A percentile compares a stretch with the other conserved stretches of the same genome.
Conservation (phyloP, 2,797 vertebrate species). For the Pseudochaenichthys georgianus region DNA sequence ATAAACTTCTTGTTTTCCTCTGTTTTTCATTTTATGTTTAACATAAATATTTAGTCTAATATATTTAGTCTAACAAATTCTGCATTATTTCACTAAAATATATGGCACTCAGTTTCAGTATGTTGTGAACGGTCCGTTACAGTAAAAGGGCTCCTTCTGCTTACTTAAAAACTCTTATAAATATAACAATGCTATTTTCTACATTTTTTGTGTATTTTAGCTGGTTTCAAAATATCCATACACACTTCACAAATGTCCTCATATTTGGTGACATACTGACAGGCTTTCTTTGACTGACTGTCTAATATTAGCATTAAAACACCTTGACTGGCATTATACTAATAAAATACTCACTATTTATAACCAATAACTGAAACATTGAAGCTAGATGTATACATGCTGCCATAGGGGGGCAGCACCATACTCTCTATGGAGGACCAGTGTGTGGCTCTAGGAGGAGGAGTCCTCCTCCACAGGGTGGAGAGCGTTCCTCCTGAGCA, state of each 20-base stretch:
- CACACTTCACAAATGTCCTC: constrained; percentile 5
- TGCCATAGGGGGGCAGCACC: constrained; percentile 56
- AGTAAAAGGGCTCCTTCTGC: constrained; percentile 11
- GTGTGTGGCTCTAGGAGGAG: constrained; percentile 71
- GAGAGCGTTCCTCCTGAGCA: constrained; percentile 82
- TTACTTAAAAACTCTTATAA: neutral
- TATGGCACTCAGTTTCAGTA: constrained; percentile 2
- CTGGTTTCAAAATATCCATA: constrained; percentile 7
- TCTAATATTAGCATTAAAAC: constrained; percentile 28
- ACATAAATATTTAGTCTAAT: constrained; percentile 58
- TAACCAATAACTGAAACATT: constrained; percentile 33
- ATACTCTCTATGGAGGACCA: constrained; percentile 24
- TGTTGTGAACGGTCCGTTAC: constrained; percentile 3
- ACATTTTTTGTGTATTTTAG: constrained; percentile 2
- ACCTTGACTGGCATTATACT: constrained; percentile 7
- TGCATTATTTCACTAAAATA: constrained; percentile 16
- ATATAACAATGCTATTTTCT: neutral
- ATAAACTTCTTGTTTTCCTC: constrained; percentile 20
- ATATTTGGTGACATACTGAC: constrained; percentile 24
- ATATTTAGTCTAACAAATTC: constrained; percentile 50
- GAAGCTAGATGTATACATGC: constrained; percentile 29
- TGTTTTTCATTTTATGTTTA: constrained; percentile 56
- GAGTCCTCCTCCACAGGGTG: constrained; percentile 84
- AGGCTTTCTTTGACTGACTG: constrained; percentile 7
- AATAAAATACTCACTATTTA: constrained; percentile 30